These are phyloP conservation scores for Eutrigla gurnardus DNA, from an alignment of 2,797 vertebrate genomes.

Conservation along the genomic window DNA sequence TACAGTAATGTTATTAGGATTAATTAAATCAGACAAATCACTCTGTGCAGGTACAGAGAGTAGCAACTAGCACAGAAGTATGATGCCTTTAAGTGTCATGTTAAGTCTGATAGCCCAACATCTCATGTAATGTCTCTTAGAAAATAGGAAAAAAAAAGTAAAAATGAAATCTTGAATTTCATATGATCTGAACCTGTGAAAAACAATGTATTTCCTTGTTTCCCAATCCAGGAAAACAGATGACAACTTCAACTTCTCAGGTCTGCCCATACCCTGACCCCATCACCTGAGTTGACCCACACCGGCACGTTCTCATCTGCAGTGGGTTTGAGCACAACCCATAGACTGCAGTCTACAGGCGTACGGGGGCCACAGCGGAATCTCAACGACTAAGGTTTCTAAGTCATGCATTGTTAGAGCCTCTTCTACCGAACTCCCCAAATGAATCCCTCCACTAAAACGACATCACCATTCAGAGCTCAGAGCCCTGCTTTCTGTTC, in stretches of 20 bases:
- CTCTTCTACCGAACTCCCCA: background rate
- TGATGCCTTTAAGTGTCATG: conserved; percentile 1
- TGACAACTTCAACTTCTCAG: background rate
- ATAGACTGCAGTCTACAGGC: background rate
- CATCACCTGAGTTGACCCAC: background rate
- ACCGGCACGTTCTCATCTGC: background rate
- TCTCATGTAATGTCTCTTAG: background rate
- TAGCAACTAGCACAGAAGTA: background rate
- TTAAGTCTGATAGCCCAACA: background rate
- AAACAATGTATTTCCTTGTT: background rate
- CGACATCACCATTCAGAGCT: background rate
- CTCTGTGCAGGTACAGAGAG: background rate
- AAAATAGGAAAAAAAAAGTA: too few relatives aligned
- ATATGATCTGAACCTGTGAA: too few relatives aligned
- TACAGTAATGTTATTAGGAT: background rate
- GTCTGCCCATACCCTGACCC: too few relatives aligned
- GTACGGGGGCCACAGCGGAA: background rate
- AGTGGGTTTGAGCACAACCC: background rate
- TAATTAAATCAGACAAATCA: background rate
- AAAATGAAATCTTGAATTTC: too few relatives aligned
- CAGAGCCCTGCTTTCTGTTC: background rate
- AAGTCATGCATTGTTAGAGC: background rate
- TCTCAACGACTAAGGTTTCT: background rate
- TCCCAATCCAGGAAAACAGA: background rate
- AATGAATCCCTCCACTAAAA: background rate